These are phyloP conservation scores for Eupeodes latifasciatus DNA, from an alignment of 2,888 invertebrate genomes.

Conservation along the genomic window DNA sequence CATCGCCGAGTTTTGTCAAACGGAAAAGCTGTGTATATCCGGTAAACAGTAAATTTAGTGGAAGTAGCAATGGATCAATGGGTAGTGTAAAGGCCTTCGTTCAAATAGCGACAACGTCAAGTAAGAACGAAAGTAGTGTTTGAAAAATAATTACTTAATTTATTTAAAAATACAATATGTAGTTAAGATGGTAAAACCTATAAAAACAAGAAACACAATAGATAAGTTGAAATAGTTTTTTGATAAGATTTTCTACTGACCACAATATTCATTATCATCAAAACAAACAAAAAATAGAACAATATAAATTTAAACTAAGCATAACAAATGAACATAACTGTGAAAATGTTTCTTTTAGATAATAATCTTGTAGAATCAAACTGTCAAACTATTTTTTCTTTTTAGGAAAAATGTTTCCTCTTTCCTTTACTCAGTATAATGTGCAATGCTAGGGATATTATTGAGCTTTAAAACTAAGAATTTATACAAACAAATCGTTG, in stretches of 20 bases:
- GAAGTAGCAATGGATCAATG: conserved; percentile 64
- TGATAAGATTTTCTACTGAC: conserved; percentile 42
- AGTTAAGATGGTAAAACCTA: neutral
- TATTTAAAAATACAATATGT: neutral
- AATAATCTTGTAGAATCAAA: neutral
- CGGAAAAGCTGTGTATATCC: conserved; percentile 88
- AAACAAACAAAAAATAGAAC: neutral
- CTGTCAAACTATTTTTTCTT: neutral
- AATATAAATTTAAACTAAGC: neutral
- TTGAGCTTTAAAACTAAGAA: no score
- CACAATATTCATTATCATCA: conserved; percentile 16
- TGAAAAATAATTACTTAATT: conserved; percentile 24
- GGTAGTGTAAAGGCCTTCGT: conserved; percentile 66
- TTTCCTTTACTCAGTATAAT: neutral
- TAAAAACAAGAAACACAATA: conserved; percentile 4
- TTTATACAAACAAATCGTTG: no score
- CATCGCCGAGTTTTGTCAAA: conserved; percentile 86
- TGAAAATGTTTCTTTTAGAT: conserved; percentile 22
- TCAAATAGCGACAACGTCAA: conserved; percentile 56
- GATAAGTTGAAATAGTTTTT: conserved; percentile 40
- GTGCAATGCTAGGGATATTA: no score
- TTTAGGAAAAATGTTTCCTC: neutral
- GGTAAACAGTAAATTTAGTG: conserved; percentile 73
- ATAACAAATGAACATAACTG: conserved; percentile 32
- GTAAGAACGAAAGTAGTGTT: conserved; percentile 78